phyloP scores from a whole-genome alignment of 1,140 invertebrate genomes.

The Calliphora vicina region DNA sequence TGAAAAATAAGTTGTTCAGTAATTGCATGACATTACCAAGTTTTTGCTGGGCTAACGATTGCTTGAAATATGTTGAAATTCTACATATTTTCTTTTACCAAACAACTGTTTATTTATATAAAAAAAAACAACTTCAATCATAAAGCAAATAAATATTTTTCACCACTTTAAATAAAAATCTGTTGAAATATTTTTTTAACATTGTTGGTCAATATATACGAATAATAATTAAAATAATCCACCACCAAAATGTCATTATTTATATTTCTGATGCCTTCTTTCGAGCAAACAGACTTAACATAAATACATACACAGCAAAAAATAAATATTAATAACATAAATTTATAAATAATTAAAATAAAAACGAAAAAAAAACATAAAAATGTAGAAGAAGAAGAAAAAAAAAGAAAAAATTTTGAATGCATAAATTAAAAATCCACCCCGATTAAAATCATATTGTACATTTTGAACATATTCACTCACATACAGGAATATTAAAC shows the following conservation, averaged over 20 bases:
- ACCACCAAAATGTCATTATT: background rate
- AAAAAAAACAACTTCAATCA: background rate
- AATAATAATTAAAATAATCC: conserved; percentile 2
- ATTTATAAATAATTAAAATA: conserved; percentile 15
- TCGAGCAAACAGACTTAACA: no score
- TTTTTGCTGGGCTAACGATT: no score
- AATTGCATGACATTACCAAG: no score
- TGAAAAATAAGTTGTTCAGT: no score
- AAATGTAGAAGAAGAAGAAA: background rate
- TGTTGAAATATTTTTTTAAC: background rate
- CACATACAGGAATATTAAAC: background rate
- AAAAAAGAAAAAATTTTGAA: background rate
- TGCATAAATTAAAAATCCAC: conserved; percentile 17
- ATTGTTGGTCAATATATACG: background rate
- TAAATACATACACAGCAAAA: no score
- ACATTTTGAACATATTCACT: background rate
- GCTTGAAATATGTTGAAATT: no score
- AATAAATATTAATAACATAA: background rate
- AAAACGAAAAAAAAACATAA: background rate
- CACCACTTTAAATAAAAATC: background rate
- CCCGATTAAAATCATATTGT: background rate
- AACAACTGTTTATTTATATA: background rate
- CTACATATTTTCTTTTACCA: no score
- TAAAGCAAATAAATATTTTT: background rate
- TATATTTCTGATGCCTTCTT: background rate